Base-by-base conservation (phyloP, 2,888 invertebrate genomes). In the Drosophila atripex region DNA sequence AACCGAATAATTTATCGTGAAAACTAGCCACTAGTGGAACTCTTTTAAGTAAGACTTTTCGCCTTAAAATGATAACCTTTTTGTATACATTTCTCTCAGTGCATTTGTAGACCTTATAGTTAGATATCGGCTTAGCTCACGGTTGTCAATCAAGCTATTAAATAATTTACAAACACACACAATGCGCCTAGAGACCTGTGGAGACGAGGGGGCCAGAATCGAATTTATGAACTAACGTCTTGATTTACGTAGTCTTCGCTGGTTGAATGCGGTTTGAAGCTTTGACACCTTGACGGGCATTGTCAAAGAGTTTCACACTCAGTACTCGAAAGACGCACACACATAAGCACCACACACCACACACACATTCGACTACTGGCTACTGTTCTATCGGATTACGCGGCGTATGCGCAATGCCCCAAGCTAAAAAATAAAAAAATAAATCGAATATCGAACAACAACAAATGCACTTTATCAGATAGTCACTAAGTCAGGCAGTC, bases 351-450 rank as follows among this genome's bases (percentile, higher is more conserved):
- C 21, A 21, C 21, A 23, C 5, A 3, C 73, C 65, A 53, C 11
- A 16, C 52, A 47, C 39, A 53, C 47, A 46, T 43, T 56, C 50
- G 6, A 16, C 8, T 14, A 35, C 21, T 25, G 54, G 54, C 56
- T 72, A 45, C 56, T 16, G 54, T 63, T 47, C 61, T 53, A 64
- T 76, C 80, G 71, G 75, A 54, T 75, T 69, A 80, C 85, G 69
- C 68, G 72, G 69, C 82, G 75, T 85, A 79, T 78, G 75, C 72
- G 75, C 78, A 75, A 78, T 59, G 71, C 23, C 47, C 32, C 64
- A 25, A 23, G 18, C 45, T 16, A 9, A 18, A 51, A 25, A 9
- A 16, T 1, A 18, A 18, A 18, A 18, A 18, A 51, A 25, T 50
- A 41, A 41, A 50, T 47, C 65, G 52, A 39, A 28, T 30, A 65